Evolutionary conservation across 2,888 invertebrate genomes (phyloP).

Genomic region (Nemapogon koenigi): DNA sequence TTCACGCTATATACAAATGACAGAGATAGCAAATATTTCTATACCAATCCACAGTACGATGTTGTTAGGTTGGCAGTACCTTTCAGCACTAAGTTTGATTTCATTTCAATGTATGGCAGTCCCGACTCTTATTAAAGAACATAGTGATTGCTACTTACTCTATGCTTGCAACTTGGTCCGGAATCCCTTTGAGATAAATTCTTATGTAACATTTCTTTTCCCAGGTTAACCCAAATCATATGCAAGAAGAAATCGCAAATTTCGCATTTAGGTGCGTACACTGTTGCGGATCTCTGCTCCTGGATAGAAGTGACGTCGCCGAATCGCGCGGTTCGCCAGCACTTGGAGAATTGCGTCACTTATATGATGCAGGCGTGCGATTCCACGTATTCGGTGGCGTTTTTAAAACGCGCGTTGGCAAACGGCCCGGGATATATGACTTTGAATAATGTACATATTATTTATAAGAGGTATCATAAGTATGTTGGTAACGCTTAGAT

Average conservation of each 20-base stretch:
- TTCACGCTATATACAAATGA: too few species aligned
- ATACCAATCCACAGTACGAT: too few species aligned
- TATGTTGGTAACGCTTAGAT: conserved; percentile 52
- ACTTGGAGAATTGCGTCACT: conserved; percentile 44
- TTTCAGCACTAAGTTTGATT: too few species aligned
- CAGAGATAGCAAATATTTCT: too few species aligned
- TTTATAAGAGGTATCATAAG: conserved; percentile 56
- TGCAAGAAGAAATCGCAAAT: conserved; percentile 48
- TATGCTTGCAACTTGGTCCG: too few species aligned
- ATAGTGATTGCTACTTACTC: too few species aligned
- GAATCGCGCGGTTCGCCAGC: conserved; percentile 36
- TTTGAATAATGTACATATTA: conserved; percentile 42
- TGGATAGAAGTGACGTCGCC: conserved; percentile 37
- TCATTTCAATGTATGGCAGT: too few species aligned
- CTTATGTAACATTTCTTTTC: conserved; percentile 19
- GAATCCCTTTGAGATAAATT: too few species aligned
- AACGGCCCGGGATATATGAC: conserved; percentile 43
- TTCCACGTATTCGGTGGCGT: conserved; percentile 40
- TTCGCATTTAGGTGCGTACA: conserved; percentile 46
- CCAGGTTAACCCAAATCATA: conserved; percentile 48
- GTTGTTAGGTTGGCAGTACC: too few species aligned
- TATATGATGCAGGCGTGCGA: conserved; percentile 43
- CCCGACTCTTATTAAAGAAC: too few species aligned
- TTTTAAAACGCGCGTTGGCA: conserved; percentile 40
- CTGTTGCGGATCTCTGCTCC: conserved; percentile 45